Evolutionary conservation across 2,888 invertebrate genomes (phyloP).

Genomic region (Oithona nana): DNA sequence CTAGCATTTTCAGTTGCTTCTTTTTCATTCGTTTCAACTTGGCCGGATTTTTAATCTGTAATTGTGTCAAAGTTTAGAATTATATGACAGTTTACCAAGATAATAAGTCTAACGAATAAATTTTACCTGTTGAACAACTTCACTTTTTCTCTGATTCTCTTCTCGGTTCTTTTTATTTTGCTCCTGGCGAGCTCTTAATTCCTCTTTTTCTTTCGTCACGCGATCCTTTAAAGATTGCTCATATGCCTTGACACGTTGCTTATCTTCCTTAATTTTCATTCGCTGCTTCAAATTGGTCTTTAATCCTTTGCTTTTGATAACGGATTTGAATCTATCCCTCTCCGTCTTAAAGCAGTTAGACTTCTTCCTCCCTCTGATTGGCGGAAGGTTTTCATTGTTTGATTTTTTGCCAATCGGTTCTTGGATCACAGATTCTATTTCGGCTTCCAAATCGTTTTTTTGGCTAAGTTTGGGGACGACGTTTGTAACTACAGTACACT

Average conservation of each 20-base stretch:
- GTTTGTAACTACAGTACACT: no score
- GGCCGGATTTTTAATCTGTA: no score
- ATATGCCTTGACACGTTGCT: conserved; percentile 1
- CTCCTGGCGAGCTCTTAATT: not conserved
- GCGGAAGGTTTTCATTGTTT: no score
- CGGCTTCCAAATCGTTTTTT: no score
- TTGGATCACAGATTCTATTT: no score
- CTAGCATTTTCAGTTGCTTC: no score
- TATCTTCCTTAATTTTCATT: not conserved
- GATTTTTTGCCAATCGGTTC: no score
- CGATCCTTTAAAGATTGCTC: not conserved
- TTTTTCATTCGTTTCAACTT: no score
- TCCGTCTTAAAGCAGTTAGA: conserved; percentile 11
- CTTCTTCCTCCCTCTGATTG: not conserved
- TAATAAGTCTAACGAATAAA: not conserved
- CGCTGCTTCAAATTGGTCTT: not conserved
- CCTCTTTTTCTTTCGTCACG: not conserved
- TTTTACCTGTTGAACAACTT: conserved; percentile 8
- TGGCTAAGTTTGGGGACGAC: no score
- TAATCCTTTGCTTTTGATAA: conserved; percentile 9
- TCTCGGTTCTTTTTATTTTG: conserved; percentile 1
- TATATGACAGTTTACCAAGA: no score
- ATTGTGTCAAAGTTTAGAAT: no score
- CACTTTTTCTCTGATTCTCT: not conserved
- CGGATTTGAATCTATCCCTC: conserved; percentile 3